phyloP scores from a whole-genome alignment of 1,140 invertebrate genomes.

The Centruroides vittatus region DNA sequence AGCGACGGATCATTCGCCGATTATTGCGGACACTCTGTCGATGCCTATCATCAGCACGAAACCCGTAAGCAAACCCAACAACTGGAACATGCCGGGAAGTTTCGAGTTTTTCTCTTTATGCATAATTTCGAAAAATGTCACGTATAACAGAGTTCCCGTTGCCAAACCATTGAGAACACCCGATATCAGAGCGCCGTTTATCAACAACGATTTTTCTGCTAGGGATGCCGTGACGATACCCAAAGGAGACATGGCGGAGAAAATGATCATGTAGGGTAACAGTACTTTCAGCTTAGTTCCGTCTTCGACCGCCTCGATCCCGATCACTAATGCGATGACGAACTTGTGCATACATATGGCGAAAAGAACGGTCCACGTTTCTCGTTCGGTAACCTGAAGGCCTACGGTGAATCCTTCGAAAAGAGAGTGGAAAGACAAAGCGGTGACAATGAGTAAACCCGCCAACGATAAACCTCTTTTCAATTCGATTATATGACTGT shows the following conservation, averaged over 20 bases:
- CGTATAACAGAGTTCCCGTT: constrained; percentile 79
- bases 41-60: too few species aligned
- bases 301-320: constrained; percentile 25
- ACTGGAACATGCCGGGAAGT: constrained; percentile 5
- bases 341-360: constrained; percentile 79
- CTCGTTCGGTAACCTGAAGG: constrained; percentile 43
- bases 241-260: constrained; percentile 20
- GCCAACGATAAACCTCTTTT: constrained; percentile 2
- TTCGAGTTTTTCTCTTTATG: constrained; percentile 25
- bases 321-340: constrained; percentile 51
- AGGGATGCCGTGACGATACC: constrained; percentile 18
- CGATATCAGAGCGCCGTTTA: constrained; percentile 13
- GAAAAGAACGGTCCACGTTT: constrained; percentile 64
- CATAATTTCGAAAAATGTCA: constrained; percentile 82
- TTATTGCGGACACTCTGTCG: too few species aligned
- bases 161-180: constrained; percentile 37
- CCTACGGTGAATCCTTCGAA: constrained; percentile 80
- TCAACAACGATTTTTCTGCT: constrained; percentile 4
- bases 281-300: constrained; percentile 6
- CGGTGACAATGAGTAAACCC: constrained; percentile 26
- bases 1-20: too few species aligned
- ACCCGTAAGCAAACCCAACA: neutral
- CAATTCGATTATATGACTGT: neutral
- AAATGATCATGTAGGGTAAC: constrained; percentile 14
- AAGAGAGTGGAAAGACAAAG: constrained; percentile 75